A percentile compares a stretch with the other conserved stretches of the same genome.
These are phyloP conservation scores for Rhynchophorus ferrugineus DNA, from an alignment of 1,140 invertebrate genomes.

Conservation along the genomic window DNA sequence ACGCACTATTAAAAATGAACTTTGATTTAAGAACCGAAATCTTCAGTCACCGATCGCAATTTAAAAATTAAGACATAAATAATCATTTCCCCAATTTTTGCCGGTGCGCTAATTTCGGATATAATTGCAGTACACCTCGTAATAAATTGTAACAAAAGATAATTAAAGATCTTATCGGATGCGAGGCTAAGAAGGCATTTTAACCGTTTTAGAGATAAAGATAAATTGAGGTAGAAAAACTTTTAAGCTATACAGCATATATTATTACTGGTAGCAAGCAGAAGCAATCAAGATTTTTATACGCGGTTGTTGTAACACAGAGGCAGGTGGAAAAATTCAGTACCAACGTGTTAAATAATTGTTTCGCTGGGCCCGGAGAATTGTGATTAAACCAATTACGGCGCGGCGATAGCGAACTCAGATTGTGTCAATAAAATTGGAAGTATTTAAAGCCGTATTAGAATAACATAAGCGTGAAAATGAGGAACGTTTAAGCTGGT, in stretches of 20 bases:
- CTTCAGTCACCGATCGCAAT: not conserved
- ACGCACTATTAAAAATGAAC: too few species aligned
- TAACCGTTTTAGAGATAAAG: slow-evolving; percentile 13
- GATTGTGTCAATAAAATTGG: too few species aligned
- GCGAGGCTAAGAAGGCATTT: slow-evolving; percentile 7
- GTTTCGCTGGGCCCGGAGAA: not conserved
- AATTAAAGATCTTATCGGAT: slow-evolving; percentile 21
- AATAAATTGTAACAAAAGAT: slow-evolving; percentile 24
- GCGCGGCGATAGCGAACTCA: too few species aligned
- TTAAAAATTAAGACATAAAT: slow-evolving; percentile 22
- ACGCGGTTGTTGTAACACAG: not conserved
- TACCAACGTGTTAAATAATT: not conserved
- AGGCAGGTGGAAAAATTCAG: not conserved
- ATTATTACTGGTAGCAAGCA: not conserved
- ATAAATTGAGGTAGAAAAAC: slow-evolving; percentile 15
- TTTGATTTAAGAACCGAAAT: too few species aligned
- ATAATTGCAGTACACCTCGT: slow-evolving; percentile 16
- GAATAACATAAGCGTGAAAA: too few species aligned
- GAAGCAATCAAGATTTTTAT: not conserved
- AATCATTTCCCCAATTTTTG: slow-evolving; percentile 10
- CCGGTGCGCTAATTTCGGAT: slow-evolving; percentile 12
- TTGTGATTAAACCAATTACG: too few species aligned
- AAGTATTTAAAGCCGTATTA: too few species aligned
- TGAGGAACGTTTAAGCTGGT: too few species aligned
- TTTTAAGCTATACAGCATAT: not conserved